A percentile compares a stretch with the other conserved stretches of the same genome.
Evolutionary conservation across 2,113 vertebrate genomes (phyloP).

Genomic region (Dromas ardeola): DNA sequence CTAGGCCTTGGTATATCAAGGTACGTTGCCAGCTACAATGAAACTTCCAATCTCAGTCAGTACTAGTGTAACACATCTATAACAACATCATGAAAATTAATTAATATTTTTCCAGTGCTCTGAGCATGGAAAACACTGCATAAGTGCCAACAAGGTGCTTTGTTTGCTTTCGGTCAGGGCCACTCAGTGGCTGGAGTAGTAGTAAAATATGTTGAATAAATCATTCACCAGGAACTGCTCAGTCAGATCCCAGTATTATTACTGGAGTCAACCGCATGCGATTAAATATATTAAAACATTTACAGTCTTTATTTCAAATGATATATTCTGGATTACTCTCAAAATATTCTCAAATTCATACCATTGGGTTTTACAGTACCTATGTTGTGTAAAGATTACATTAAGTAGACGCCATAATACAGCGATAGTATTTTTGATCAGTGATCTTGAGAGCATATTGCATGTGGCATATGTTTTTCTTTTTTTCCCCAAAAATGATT

Average conservation of each 20-base stretch:
- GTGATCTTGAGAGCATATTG: not conserved
- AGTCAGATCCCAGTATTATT: not conserved
- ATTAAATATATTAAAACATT: not conserved
- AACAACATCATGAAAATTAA: not conserved
- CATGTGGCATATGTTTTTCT: not conserved
- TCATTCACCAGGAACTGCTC: not conserved
- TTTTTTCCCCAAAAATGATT: not conserved
- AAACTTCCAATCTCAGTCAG: not conserved
- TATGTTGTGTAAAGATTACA: not conserved
- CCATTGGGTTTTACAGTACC: not conserved
- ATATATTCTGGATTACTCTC: not conserved
- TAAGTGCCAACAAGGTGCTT: not conserved
- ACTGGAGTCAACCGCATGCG: not conserved
- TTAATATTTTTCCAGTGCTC: not conserved
- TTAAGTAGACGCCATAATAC: not conserved
- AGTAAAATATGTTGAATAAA: constrained; percentile 15
- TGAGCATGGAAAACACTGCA: not conserved
- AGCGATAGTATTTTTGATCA: not conserved
- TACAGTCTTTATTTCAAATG: not conserved
- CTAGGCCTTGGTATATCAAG: not conserved
- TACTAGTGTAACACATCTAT: not conserved
- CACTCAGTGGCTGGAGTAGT: not conserved
- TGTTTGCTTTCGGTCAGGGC: not conserved
- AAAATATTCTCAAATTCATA: not conserved
- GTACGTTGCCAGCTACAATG: not conserved